Evolutionary conservation across 2,113 vertebrate genomes (phyloP).

Genomic region (Xenopus borealis): DNA sequence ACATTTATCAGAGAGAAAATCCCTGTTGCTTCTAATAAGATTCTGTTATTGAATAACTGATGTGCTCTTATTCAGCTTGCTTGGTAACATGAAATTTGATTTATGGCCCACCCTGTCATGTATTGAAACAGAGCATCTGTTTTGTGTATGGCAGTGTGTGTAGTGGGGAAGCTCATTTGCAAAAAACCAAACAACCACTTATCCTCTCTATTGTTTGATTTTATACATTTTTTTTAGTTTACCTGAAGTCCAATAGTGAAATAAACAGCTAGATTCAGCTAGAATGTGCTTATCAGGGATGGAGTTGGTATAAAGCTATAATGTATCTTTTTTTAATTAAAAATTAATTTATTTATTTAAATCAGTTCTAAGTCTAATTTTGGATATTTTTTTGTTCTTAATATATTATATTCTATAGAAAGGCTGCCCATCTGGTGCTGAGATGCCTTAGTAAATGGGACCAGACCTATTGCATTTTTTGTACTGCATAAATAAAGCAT

Average conservation of each 20-base stretch:
- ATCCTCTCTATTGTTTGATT: neutral
- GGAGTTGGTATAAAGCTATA: too few species aligned
- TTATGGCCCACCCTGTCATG: neutral
- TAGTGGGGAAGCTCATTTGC: neutral
- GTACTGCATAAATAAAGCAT: too few species aligned
- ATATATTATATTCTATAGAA: neutral
- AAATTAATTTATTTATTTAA: too few species aligned
- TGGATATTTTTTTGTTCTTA: neutral
- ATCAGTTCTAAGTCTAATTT: too few species aligned
- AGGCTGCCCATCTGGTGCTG: neutral
- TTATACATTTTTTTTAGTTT: too few species aligned
- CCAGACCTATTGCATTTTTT: too few species aligned
- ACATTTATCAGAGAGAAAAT: constrained; percentile 26
- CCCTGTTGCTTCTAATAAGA: constrained; percentile 38
- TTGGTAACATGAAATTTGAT: constrained; percentile 15
- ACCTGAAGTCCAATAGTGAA: too few species aligned
- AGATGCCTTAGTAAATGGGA: too few species aligned
- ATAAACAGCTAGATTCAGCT: too few species aligned
- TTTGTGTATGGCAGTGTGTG: neutral
- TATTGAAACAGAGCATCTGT: constrained; percentile 1
- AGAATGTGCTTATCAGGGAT: too few species aligned
- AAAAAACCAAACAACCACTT: neutral
- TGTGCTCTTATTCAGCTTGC: constrained; percentile 9
- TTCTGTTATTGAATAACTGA: constrained; percentile 31
- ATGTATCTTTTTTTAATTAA: too few species aligned